Evolutionary conservation across 2,797 vertebrate species (phyloP).

Genomic region (Mycteria americana): DNA sequence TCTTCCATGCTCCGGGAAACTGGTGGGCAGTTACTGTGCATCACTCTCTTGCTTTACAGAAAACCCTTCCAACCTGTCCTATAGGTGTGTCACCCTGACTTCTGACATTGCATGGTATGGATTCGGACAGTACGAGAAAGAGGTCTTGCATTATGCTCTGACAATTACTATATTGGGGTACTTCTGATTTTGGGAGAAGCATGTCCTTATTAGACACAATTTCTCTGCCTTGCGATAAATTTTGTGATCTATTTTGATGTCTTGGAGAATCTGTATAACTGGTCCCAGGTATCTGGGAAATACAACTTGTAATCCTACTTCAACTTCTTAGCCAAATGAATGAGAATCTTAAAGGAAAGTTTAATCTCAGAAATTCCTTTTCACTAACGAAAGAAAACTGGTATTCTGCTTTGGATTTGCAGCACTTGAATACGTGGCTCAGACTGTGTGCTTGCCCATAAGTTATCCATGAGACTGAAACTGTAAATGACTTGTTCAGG

Average conservation of each 20-base stretch:
- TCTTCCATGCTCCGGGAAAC: neutral
- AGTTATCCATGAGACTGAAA: neutral
- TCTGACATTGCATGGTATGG: neutral
- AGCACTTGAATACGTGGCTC: neutral
- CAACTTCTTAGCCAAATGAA: neutral
- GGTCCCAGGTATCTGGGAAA: neutral
- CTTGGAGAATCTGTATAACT: neutral
- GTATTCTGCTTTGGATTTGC: neutral
- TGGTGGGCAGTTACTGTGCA: neutral
- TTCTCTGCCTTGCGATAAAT: neutral
- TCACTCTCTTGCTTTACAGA: neutral
- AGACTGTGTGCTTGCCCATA: neutral
- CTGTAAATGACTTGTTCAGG: neutral
- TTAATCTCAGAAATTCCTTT: neutral
- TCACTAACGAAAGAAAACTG: neutral
- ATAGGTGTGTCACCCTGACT: neutral
- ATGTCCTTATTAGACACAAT: neutral
- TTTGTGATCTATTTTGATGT: neutral
- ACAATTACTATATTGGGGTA: neutral
- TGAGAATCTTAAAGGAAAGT: neutral
- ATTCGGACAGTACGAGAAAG: neutral
- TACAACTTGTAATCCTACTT: neutral
- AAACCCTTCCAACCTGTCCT: neutral
- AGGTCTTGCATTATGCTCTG: neutral
- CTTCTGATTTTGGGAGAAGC: neutral